Evolutionary conservation across 2,113 vertebrate genomes (phyloP).

Genomic region (Okapia johnstoni): DNA sequence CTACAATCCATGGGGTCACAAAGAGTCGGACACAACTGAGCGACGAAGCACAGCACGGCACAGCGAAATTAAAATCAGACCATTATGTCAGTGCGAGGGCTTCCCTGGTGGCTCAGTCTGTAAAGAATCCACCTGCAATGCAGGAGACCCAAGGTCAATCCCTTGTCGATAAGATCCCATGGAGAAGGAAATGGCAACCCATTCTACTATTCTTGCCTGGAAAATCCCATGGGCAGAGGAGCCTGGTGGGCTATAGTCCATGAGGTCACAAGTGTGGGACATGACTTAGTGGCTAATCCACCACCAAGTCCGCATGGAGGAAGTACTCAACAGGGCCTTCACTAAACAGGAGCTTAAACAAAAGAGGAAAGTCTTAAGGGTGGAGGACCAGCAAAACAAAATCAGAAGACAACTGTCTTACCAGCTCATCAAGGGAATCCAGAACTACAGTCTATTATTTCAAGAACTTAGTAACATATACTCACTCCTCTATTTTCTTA

Average conservation of each 20-base stretch:
- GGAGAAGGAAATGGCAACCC: background rate
- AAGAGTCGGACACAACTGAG: background rate
- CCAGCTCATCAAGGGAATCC: background rate
- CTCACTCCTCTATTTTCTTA: background rate
- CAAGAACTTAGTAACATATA: background rate
- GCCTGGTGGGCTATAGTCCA: background rate
- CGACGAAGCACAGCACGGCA: background rate
- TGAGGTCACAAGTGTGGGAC: background rate
- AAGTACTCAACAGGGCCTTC: background rate
- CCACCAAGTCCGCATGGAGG: background rate
- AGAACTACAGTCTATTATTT: background rate
- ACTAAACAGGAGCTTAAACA: background rate
- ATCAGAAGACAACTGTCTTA: background rate
- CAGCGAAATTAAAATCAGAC: background rate
- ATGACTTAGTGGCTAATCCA: background rate
- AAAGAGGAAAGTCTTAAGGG: background rate
- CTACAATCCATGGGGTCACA: background rate
- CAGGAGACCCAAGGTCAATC: background rate
- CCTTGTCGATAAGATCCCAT: background rate
- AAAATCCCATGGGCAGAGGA: background rate
- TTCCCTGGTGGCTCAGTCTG: background rate
- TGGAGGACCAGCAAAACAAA: background rate
- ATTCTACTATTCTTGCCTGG: background rate
- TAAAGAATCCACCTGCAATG: background rate
- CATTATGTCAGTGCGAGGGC: background rate